Percentiles rank a stretch among this genome's conserved stretches.
Conservation (phyloP, 1,140 invertebrate genomes). For the Pseudomyrmex dendroicus region DNA sequence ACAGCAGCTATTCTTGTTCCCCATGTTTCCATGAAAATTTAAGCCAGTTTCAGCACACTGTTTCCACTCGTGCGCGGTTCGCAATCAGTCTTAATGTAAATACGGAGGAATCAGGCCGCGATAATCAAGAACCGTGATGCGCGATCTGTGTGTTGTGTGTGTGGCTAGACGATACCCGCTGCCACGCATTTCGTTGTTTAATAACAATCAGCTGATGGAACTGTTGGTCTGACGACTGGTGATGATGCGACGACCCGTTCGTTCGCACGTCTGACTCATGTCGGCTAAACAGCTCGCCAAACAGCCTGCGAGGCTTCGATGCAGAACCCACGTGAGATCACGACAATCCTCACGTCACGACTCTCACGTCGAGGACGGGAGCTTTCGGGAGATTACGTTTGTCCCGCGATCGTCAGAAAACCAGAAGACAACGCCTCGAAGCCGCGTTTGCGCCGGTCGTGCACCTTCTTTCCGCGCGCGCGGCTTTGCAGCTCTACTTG, state of each 20-base stretch:
- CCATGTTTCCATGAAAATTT: constrained; percentile 85
- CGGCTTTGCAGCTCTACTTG: constrained; percentile 17
- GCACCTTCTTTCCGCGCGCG: constrained; percentile 6
- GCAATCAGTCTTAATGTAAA: constrained; percentile 24
- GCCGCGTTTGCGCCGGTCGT: constrained; percentile 40
- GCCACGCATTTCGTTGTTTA: constrained; percentile 61
- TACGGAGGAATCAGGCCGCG: constrained; percentile 22
- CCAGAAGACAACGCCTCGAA: constrained; percentile 55
- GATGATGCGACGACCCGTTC: constrained; percentile 35
- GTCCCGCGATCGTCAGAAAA: constrained; percentile 34
- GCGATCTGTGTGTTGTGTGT: constrained; percentile 22
- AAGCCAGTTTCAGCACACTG: background rate
- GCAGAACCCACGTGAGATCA: background rate
- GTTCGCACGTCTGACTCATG: constrained; percentile 34
- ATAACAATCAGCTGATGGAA: constrained; percentile 69
- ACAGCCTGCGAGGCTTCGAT: background rate
- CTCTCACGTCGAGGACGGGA: background rate
- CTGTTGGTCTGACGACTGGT: constrained; percentile 9
- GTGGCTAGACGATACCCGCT: constrained; percentile 8
- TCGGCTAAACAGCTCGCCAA: constrained; percentile 46
- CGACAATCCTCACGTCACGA: background rate
- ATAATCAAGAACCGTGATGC: constrained; percentile 9
- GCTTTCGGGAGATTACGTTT: constrained; percentile 6
- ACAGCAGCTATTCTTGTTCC: constrained; percentile 92
- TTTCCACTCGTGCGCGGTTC: constrained; percentile 3